phyloP scores from a whole-genome alignment of 2,888 invertebrate species.

The Synanthedon andrenaeformis region DNA sequence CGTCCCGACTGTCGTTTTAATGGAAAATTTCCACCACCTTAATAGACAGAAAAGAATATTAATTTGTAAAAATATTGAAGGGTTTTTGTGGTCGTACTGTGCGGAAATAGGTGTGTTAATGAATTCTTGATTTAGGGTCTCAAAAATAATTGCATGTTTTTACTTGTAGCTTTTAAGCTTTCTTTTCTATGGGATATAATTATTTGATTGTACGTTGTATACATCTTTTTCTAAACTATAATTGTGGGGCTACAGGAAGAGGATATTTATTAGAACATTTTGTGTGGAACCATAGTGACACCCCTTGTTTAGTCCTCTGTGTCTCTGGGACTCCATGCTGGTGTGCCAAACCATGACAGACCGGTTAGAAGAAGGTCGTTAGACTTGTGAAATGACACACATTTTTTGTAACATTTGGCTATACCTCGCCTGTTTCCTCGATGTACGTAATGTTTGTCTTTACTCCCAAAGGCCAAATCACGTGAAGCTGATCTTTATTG shows the following conservation, averaged over 20 bases:
- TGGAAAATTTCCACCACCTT: constrained; percentile 62
- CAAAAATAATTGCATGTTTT: too few species aligned
- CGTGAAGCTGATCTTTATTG: constrained; percentile 97
- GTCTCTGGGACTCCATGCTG: constrained; percentile 59
- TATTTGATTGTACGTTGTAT: too few species aligned
- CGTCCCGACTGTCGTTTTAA: constrained; percentile 52
- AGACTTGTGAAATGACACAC: constrained; percentile 65
- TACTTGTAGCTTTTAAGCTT: too few species aligned
- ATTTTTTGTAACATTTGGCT: constrained; percentile 57
- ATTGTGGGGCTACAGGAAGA: constrained; percentile 4
- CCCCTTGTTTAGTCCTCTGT: constrained; percentile 47
- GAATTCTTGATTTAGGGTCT: too few species aligned
- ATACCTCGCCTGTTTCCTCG: constrained; percentile 93
- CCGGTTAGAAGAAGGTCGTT: constrained; percentile 69
- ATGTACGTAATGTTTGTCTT: constrained; percentile 94
- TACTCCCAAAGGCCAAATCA: constrained; percentile 96
- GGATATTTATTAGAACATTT: constrained; percentile 36
- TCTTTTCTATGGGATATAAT: too few species aligned
- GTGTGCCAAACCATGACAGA: constrained; percentile 65
- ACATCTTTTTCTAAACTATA: too few species aligned
- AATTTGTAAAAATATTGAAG: neutral
- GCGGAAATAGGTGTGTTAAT: neutral
- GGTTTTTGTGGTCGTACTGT: neutral
- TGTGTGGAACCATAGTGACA: constrained; percentile 43
- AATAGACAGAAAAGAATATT: constrained; percentile 44